Base-by-base conservation (phyloP, 2,888 invertebrate genomes). In the Teleiodes luculella region DNA sequence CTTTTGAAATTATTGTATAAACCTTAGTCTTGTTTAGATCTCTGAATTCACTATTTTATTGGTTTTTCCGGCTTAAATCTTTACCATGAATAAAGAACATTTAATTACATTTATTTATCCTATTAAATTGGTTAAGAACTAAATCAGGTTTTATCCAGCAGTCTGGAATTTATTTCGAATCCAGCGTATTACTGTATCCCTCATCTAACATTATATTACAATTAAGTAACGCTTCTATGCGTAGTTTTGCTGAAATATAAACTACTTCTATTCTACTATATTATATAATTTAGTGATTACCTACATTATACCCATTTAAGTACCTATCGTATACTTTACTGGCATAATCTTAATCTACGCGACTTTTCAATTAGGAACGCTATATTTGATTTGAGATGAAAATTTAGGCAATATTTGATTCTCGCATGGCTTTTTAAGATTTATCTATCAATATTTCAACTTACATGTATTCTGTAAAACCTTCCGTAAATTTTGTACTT, bases 261-360 rank as follows among this genome's bases (percentile, higher is more conserved):
- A 68, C 64, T 73, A 24, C 24, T 24, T 24, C 24, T 24, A 74
- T 83, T 83, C 69, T 79, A 84, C 78, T 76, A 76, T 82, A 86
- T 81, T 82, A 60, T 87, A 87, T 88, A 85, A 86, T 88, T 87
- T 86, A 87, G 86, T 85, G 75, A 71, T 73, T 80, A 84, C 79
- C 78, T 76, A 86, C 84, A 85, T 80, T 85, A 67, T 86, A 87
- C 81, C 86, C 86, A 80, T 73, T 84, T 86, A 81, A 75, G 81
- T 83, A 83, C 72, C 74, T 76, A 80, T 70, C 68, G 64, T 81
- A 83, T 85, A 84, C 74, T 85, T 86, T 84, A 86, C 83, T 81
- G 84, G 72, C 74, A 75, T 81, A 71, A 80, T 79, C 75, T 78
- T 78, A 84, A 77, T 80, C 76, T 80, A 79, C 66, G 83, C 80